Evolutionary conservation across 2,113 vertebrate genomes (phyloP).

Genomic region (Xiphias gladius): DNA sequence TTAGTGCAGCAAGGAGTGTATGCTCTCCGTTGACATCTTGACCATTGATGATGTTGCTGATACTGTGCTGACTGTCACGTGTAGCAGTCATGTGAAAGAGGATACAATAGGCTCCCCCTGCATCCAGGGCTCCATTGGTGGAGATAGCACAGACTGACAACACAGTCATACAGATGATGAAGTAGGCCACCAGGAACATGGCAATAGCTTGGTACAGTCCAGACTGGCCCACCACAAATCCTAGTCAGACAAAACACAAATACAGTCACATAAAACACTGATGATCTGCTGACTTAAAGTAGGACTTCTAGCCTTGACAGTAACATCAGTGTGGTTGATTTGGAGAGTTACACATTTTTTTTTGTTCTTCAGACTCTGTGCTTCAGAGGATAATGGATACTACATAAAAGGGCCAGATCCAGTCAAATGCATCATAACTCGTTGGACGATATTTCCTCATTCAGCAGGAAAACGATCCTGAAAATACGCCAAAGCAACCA

Average conservation of each 20-base stretch:
- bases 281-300: background rate
- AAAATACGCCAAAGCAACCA: no score
- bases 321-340: no score
- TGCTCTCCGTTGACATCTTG: background rate
- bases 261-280: background rate
- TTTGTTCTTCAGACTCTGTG: no score
- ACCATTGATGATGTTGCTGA: background rate
- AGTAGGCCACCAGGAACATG: constrained; percentile 92
- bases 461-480: no score
- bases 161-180: constrained; percentile 94
- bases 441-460: no score
- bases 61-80: background rate
- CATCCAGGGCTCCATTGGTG: constrained; percentile 93
- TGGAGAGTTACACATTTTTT: no score
- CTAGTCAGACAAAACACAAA: constrained; percentile 72
- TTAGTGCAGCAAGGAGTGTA: background rate
- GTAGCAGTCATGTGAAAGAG: constrained; percentile 58
- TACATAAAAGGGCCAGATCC: no score
- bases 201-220: constrained; percentile 89
- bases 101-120: constrained; percentile 95
- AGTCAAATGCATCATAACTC: no score
- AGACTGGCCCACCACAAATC: constrained; percentile 91
- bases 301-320: background rate
- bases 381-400: no score
- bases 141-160: constrained; percentile 93